These are phyloP conservation scores for Heliconius congener DNA, from an alignment of 1,140 invertebrate genomes.

Conservation along the genomic window DNA sequence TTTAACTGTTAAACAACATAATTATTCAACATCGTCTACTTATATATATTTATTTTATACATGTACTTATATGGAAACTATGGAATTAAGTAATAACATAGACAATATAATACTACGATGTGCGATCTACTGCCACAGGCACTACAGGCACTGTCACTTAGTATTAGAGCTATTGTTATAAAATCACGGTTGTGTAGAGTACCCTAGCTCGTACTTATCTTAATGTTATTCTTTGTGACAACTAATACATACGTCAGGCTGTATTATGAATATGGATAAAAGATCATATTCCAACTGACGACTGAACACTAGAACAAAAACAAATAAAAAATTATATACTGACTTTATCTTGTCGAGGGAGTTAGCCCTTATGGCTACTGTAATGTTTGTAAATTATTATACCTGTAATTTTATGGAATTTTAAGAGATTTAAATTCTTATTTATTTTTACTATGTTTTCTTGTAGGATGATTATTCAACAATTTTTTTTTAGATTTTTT, in stretches of 20 bases:
- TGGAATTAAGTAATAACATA: background rate
- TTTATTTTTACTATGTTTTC: background rate
- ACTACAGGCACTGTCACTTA: background rate
- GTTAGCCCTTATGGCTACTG: background rate
- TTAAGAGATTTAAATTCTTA: background rate
- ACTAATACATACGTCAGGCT: background rate
- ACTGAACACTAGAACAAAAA: too few species aligned
- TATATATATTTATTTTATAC: conserved; percentile 7
- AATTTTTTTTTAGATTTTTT: too few species aligned
- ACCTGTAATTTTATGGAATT: background rate
- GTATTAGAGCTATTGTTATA: background rate
- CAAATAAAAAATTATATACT: background rate
- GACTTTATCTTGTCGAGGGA: background rate
- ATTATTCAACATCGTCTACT: background rate
- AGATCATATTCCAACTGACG: background rate
- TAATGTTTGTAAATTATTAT: background rate
- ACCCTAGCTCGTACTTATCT: background rate
- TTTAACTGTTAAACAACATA: conserved; percentile 3
- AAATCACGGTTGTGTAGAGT: conserved; percentile 13
- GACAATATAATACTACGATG: background rate
- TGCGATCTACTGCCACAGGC: background rate
- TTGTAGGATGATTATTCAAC: too few species aligned
- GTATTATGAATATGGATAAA: background rate
- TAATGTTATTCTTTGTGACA: background rate
- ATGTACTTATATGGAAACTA: background rate